Percentiles rank a stretch among this genome's conserved stretches.
Evolutionary conservation across 2,888 invertebrate genomes (phyloP).

Genomic region (Odontocolon sp.): DNA sequence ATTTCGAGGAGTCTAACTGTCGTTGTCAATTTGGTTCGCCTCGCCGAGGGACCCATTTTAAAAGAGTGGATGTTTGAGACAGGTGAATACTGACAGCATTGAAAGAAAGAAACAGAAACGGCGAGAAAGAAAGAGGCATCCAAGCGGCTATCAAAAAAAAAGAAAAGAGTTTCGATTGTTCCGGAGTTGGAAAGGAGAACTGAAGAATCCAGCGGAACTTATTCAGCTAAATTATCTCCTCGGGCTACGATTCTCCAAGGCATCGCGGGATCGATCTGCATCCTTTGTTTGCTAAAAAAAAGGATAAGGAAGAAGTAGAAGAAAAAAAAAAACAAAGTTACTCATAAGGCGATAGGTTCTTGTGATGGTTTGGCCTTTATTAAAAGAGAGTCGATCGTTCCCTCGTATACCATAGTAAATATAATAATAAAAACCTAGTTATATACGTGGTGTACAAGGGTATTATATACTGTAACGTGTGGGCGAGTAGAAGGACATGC

Average conservation of each 20-base stretch:
- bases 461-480: background rate
- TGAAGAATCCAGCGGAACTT: constrained; percentile 18
- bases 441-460: background rate
- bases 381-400: constrained; percentile 1
- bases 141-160: constrained; percentile 19
- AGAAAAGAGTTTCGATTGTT: constrained; percentile 43
- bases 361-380: background rate
- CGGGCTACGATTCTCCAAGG: constrained; percentile 22
- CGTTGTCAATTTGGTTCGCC: too few species aligned
- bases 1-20: too few species aligned
- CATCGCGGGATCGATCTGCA: constrained; percentile 28
- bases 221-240: constrained; percentile 42
- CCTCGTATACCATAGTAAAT: background rate
- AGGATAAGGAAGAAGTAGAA: background rate
- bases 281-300: constrained; percentile 7
- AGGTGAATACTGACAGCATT: constrained; percentile 4
- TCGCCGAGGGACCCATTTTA: too few species aligned
- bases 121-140: background rate
- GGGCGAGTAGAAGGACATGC: background rate
- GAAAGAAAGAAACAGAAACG: constrained; percentile 2
- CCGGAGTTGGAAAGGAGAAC: constrained; percentile 31
- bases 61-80: too few species aligned
- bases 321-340: constrained; percentile 3
- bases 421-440: background rate
- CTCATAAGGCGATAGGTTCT: constrained; percentile 8